These are phyloP conservation scores for Psilopogon haemacephalus DNA, from an alignment of 2,113 vertebrate genomes.

Conservation along the genomic window DNA sequence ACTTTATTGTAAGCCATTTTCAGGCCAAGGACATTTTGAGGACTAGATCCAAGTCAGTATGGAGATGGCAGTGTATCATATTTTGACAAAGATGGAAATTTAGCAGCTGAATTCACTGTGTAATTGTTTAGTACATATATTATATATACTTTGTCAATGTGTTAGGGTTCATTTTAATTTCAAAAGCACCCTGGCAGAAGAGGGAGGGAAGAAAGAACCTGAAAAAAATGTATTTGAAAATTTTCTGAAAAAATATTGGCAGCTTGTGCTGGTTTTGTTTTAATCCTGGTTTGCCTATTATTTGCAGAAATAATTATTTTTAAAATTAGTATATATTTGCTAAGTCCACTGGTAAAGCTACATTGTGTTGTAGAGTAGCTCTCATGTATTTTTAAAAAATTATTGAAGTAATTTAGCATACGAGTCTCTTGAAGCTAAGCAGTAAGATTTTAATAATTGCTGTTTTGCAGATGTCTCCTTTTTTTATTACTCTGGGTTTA, in stretches of 20 bases:
- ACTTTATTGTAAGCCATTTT: slow-evolving; percentile 70
- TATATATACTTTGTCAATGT: background rate
- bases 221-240: too few relatives aligned
- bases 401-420: background rate
- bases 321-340: background rate
- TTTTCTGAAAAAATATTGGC: background rate
- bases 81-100: slow-evolving; percentile 70
- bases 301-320: background rate
- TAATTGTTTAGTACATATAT: background rate
- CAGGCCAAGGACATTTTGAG: slow-evolving; percentile 76
- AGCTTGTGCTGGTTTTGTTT: background rate
- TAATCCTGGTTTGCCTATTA: background rate
- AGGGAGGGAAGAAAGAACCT: background rate
- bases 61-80: slow-evolving; percentile 50
- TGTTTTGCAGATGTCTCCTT: background rate
- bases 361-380: background rate
- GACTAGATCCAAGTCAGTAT: slow-evolving; percentile 57
- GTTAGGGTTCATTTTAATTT: background rate
- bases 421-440: background rate
- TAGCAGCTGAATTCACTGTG: slow-evolving; percentile 35
- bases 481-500: background rate
- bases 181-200: background rate
- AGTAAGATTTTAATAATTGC: background rate
- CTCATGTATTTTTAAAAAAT: background rate
- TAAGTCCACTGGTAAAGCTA: background rate